phyloP scores from a whole-genome alignment of 2,888 invertebrate species.

The Bruchidius siliquastri region DNA sequence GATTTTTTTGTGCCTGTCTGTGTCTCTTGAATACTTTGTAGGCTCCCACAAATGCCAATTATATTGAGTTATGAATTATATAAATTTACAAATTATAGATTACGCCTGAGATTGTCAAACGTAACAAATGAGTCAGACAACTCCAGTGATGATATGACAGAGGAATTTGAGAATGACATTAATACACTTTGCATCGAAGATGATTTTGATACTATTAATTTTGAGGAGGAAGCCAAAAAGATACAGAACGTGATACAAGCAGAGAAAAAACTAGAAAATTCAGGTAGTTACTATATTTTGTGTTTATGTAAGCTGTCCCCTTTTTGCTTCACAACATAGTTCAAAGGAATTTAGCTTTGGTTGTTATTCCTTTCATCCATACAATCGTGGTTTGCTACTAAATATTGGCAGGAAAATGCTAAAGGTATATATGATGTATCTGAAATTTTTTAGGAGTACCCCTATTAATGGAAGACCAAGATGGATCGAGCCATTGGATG shows the following conservation, averaged over 20 bases:
- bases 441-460: neutral
- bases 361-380: too few relatives aligned
- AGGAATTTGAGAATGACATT: slow-evolving; percentile 58
- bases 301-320: too few relatives aligned
- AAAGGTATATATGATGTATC: neutral
- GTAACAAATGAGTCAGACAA: slow-evolving; percentile 54
- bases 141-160: slow-evolving; percentile 44
- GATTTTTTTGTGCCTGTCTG: too few relatives aligned
- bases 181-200: slow-evolving; percentile 47
- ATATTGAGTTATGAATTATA: too few relatives aligned
- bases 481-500: neutral
- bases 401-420: too few relatives aligned
- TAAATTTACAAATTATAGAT: slow-evolving; percentile 5
- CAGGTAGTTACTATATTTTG: neutral
- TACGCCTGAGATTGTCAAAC: slow-evolving; percentile 54
- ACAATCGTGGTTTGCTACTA: too few relatives aligned
- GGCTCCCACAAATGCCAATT: too few relatives aligned
- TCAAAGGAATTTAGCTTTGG: too few relatives aligned
- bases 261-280: neutral
- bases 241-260: slow-evolving; percentile 10
- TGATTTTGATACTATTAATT: slow-evolving; percentile 42
- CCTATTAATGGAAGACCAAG: neutral
- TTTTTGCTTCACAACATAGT: too few relatives aligned
- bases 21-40: too few relatives aligned
- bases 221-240: slow-evolving; percentile 24